A percentile compares a stretch with the other conserved stretches of the same genome.
phyloP scores from a whole-genome alignment of 2,797 vertebrate species.

The Calcarius lapponicus region DNA sequence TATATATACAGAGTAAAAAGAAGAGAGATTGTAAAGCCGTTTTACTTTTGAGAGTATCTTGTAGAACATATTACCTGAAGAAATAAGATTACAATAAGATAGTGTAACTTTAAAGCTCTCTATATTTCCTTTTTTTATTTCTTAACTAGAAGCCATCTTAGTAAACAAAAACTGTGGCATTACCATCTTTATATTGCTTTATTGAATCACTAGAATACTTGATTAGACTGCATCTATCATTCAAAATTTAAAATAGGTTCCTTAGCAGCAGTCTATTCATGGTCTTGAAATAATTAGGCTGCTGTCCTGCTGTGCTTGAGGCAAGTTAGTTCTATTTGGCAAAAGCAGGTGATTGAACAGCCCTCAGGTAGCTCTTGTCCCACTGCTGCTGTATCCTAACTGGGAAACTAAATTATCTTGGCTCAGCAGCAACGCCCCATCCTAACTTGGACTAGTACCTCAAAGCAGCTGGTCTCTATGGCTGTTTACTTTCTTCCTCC shows the following conservation, averaged over 20 bases:
- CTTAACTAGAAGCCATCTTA: not conserved
- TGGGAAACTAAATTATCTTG: not conserved
- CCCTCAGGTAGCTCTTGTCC: not conserved
- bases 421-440: not conserved
- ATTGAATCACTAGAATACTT: not conserved
- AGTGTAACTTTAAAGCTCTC: not conserved
- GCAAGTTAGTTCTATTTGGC: not conserved
- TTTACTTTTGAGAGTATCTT: not conserved
- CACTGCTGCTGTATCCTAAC: not conserved
- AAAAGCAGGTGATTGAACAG: not conserved
- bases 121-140: not conserved
- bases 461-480: not conserved
- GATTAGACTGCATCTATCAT: not conserved
- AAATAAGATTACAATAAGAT: not conserved
- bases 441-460: not conserved
- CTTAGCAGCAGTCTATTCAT: not conserved
- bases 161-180: not conserved
- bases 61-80: not conserved
- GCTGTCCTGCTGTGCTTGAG: not conserved
- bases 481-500: not conserved
- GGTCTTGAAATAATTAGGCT: not conserved
- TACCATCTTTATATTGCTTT: not conserved
- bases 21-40: not conserved
- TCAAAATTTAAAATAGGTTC: not conserved
- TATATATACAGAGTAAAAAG: not conserved